Evolutionary conservation across 2,888 invertebrate species (phyloP).

Genomic region (Himalopsyche kuldschensis): DNA sequence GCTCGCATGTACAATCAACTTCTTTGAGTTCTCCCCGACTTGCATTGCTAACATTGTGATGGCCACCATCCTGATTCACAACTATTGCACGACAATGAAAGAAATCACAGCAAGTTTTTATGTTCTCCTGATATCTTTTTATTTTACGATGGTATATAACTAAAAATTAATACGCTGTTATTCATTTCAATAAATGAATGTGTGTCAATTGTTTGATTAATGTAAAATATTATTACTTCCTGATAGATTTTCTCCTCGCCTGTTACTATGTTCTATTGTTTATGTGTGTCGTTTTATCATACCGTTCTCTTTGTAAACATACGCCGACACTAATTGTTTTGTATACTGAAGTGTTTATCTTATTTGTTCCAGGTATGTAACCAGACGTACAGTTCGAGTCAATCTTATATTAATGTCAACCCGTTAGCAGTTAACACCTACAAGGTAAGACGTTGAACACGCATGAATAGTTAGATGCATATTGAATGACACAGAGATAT

Average conservation of each 20-base stretch:
- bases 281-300: too few species aligned
- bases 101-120: constrained; percentile 2
- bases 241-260: too few species aligned
- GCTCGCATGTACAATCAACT: not conserved
- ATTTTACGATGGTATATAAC: not conserved
- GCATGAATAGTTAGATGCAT: not conserved
- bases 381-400: not conserved
- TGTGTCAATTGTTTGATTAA: too few species aligned
- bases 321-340: not conserved
- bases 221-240: too few species aligned
- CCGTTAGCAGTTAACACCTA: not conserved
- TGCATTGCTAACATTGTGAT: constrained; percentile 10
- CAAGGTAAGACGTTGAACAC: not conserved
- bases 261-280: too few species aligned
- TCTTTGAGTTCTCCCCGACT: constrained; percentile 16
- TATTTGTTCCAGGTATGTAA: not conserved
- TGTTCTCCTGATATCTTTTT: constrained; percentile 8
- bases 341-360: not conserved
- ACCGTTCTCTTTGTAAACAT: not conserved
- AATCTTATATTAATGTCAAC: not conserved
- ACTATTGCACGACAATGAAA: constrained; percentile 22
- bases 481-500: not conserved
- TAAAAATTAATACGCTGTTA: too few species aligned
- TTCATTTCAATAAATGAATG: too few species aligned
- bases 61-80: constrained; percentile 5